Percentiles rank a stretch among this genome's conserved stretches.
These are phyloP conservation scores for Clarias laeviceps DNA, from an alignment of 2,797 vertebrate genomes.

Conservation along the genomic window DNA sequence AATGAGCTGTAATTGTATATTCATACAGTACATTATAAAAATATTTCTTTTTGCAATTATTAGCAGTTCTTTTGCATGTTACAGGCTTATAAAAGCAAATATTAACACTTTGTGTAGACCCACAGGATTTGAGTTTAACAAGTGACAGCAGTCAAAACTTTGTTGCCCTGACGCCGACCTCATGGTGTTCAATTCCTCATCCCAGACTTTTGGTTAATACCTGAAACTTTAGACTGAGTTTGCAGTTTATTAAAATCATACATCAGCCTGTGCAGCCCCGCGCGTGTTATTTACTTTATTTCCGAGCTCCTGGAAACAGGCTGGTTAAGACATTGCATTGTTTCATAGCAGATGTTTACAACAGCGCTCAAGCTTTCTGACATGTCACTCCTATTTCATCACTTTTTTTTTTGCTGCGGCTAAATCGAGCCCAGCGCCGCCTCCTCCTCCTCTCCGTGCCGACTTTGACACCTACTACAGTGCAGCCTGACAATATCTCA, in stretches of 20 bases:
- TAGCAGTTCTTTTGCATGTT: background rate
- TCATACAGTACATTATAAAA: background rate
- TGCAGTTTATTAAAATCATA: background rate
- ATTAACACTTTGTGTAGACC: no score
- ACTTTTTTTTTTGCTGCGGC: slow-evolving; percentile 49
- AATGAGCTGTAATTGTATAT: background rate
- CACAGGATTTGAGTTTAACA: background rate
- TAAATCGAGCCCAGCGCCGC: slow-evolving; percentile 47
- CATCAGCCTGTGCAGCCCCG: background rate
- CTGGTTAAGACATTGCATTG: slow-evolving; percentile 38
- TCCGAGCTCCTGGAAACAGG: slow-evolving; percentile 32
- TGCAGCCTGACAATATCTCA: slow-evolving; percentile 41
- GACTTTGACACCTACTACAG: slow-evolving; percentile 27
- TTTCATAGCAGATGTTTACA: slow-evolving; percentile 55
- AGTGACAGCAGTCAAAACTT: background rate
- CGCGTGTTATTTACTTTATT: slow-evolving; percentile 10
- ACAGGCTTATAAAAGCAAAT: background rate
- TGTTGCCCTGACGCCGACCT: background rate
- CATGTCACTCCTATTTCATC: slow-evolving; percentile 58
- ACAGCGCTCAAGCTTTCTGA: slow-evolving; percentile 50
- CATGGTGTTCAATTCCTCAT: background rate
- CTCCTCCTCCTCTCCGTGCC: background rate
- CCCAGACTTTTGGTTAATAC: background rate
- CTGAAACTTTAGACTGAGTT: background rate
- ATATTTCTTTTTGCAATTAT: background rate